These are phyloP conservation scores for Aspidiotus rigidus DNA, from an alignment of 2,888 invertebrate genomes.

Conservation along the genomic window DNA sequence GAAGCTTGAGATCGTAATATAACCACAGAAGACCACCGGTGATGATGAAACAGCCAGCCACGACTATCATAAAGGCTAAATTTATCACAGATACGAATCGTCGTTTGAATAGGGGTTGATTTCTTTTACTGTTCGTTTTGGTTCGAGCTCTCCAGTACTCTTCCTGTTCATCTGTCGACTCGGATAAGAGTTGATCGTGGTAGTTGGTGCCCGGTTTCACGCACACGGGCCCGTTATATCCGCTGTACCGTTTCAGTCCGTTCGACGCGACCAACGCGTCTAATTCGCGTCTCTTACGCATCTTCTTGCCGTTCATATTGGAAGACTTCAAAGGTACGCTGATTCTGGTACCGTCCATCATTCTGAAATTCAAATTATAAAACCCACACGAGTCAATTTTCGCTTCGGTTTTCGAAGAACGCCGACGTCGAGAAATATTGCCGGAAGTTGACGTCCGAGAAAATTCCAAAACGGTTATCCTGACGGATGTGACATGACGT, in stretches of 20 bases:
- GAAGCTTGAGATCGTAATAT: slow-evolving; percentile 58
- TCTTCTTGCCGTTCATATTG: slow-evolving; percentile 52
- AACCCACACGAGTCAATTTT: too few relatives aligned
- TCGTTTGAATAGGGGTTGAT: slow-evolving; percentile 42
- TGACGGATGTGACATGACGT: too few relatives aligned
- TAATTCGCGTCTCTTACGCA: slow-evolving; percentile 65
- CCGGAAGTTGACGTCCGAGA: too few relatives aligned
- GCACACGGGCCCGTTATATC: slow-evolving; percentile 38
- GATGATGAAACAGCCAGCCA: slow-evolving; percentile 55
- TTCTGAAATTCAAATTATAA: not conserved
- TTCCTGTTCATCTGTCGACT: slow-evolving; percentile 53
- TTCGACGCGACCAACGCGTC: slow-evolving; percentile 55
- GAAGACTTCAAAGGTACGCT: slow-evolving; percentile 13
- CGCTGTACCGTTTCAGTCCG: slow-evolving; percentile 31
- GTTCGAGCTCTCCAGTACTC: slow-evolving; percentile 42
- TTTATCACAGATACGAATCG: slow-evolving; percentile 45
- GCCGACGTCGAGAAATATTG: too few relatives aligned
- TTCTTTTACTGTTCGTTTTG: slow-evolving; percentile 39
- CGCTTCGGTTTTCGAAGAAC: too few relatives aligned
- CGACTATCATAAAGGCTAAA: slow-evolving; percentile 53
- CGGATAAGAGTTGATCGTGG: slow-evolving; percentile 54
- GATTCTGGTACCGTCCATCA: slow-evolving; percentile 23
- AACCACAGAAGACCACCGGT: slow-evolving; percentile 59
- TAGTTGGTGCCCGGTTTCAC: slow-evolving; percentile 38
- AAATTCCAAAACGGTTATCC: too few relatives aligned